Conservation (phyloP, 2,113 vertebrate species). For the Candoia aspera region DNA sequence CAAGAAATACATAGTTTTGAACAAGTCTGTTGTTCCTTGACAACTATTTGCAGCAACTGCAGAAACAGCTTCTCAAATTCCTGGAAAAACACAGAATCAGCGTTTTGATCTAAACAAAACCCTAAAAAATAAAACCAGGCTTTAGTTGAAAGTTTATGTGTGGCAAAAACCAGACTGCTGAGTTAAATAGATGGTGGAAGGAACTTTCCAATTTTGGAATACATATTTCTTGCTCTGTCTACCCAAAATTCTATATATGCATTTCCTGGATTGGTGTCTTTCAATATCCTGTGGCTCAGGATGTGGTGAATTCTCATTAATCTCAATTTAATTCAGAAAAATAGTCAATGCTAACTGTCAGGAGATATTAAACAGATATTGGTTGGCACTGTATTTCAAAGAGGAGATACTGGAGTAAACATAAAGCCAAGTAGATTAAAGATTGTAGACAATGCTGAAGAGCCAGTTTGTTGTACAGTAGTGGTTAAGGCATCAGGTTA, state of each 20-base stretch:
- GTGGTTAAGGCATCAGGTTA: no score
- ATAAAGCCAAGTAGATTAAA: neutral
- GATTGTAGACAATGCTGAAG: no score
- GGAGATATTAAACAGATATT: neutral
- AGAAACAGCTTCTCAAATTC: neutral
- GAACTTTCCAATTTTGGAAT: neutral
- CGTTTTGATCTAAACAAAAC: neutral
- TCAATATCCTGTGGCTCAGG: neutral
- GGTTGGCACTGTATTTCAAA: neutral
- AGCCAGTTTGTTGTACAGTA: no score
- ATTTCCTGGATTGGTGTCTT: neutral
- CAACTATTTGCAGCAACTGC: neutral
- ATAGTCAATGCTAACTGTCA: neutral
- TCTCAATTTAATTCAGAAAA: no score
- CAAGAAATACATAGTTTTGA: neutral
- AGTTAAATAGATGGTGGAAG: neutral
- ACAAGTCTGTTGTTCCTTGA: neutral
- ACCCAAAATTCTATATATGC: neutral
- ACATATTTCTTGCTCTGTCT: neutral
- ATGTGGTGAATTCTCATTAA: neutral
- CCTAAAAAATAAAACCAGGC: neutral
- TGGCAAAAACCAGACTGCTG: neutral
- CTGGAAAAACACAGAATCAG: neutral
- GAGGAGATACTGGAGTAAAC: neutral
- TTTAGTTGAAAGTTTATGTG: neutral